Conservation (phyloP, 2,888 invertebrate genomes). For the Apodemia zela region DNA sequence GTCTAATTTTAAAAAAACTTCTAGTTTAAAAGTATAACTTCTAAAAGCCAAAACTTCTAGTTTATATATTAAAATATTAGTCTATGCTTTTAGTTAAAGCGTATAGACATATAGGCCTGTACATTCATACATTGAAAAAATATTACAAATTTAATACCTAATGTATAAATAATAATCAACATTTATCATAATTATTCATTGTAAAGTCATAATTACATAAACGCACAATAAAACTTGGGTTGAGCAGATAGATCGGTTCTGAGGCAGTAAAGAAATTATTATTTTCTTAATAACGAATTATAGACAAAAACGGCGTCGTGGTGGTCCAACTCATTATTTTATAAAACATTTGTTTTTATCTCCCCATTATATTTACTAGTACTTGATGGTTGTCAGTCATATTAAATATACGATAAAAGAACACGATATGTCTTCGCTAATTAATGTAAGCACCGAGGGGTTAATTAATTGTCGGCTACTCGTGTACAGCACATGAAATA, state of each 20-base stretch:
- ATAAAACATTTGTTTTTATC: constrained; percentile 22
- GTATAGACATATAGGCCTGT: too few species aligned
- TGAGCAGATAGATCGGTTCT: constrained; percentile 24
- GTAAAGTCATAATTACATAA: constrained; percentile 48
- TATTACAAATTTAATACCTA: too few species aligned
- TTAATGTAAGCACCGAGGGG: constrained; percentile 72
- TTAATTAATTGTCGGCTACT: constrained; percentile 73
- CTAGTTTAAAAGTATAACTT: too few species aligned
- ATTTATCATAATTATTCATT: constrained; percentile 52
- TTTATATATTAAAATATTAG: too few species aligned
- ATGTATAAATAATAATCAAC: constrained; percentile 20
- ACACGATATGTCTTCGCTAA: constrained; percentile 64
- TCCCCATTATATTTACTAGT: constrained; percentile 26
- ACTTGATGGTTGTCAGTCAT: constrained; percentile 39
- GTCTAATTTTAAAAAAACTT: too few species aligned
- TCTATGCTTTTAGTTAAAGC: too few species aligned
- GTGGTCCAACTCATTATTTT: constrained; percentile 46
- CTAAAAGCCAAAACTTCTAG: too few species aligned
- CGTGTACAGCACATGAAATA: constrained; percentile 69
- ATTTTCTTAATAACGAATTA: constrained; percentile 41
- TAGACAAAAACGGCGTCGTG: constrained; percentile 40
- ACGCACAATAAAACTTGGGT: constrained; percentile 3
- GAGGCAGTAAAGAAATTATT: constrained; percentile 53
- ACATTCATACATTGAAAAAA: too few species aligned
- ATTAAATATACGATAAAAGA: constrained; percentile 64